Conservation (phyloP, 2,797 vertebrate species). For the Poecilia wingei region DNA sequence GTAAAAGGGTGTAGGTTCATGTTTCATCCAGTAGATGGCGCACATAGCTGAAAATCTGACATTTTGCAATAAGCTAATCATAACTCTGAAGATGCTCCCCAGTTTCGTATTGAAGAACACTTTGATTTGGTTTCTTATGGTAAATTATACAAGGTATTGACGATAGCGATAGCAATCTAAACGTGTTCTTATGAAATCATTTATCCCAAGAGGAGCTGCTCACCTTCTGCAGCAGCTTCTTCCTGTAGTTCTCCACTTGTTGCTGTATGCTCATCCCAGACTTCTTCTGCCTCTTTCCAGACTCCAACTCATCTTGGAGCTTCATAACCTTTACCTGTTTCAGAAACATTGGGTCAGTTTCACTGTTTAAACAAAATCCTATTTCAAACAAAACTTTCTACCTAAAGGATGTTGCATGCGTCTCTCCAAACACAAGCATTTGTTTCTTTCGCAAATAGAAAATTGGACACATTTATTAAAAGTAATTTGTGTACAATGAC, state of each 20-base stretch:
- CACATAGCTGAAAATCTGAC: not conserved
- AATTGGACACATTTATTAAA: not conserved
- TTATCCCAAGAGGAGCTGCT: not conserved
- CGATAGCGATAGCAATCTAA: not conserved
- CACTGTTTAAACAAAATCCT: not conserved
- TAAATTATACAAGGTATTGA: no score
- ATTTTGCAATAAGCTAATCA: not conserved
- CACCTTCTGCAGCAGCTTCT: constrained; percentile 85
- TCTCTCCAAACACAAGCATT: not conserved
- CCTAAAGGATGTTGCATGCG: not conserved
- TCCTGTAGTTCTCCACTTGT: constrained; percentile 84
- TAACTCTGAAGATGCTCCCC: not conserved
- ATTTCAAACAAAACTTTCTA: not conserved
- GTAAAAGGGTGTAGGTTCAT: not conserved
- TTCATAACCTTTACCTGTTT: constrained; percentile 84
- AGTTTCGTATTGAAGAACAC: not conserved
- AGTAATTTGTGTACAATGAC: not conserved
- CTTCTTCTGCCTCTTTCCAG: constrained; percentile 78
- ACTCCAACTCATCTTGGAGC: constrained; percentile 85
- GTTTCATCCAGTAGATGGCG: not conserved
- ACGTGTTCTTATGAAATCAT: not conserved
- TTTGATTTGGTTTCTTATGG: not conserved
- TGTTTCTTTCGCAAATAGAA: not conserved
- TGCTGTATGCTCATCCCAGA: constrained; percentile 80
- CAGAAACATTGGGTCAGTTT: constrained; percentile 12